Base-by-base conservation (phyloP, 2,113 vertebrate species). In the Mohoua ochrocephala region DNA sequence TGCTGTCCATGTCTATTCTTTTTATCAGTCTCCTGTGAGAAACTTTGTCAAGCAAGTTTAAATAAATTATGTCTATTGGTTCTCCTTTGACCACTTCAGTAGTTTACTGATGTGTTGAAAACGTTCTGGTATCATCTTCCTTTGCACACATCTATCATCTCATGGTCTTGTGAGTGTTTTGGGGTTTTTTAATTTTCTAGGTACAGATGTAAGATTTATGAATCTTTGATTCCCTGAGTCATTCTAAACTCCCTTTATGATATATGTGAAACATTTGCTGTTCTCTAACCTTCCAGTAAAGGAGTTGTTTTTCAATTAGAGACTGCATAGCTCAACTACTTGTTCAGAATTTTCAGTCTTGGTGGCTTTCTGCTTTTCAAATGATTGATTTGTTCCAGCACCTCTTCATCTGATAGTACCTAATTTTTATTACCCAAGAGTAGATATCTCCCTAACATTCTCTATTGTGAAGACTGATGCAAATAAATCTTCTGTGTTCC, bases 311-410 rank as follows among this genome's bases (percentile, higher is more conserved):
- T 95, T 91, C 73, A 96, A 68, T 91, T 94, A 90, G 71, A 67
- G 63, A 33, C 86, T 88, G 47, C 71, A 60, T 78, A 91, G 67
- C 67, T 92, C 74, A 89, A 79, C 70, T 71, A 52, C 73, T 77
- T 74, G 21, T 69, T 83, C 79, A 86, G 60, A 31, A 47, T 90
- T 95, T 93, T 92, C 7, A 1, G 75, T 80, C 30, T 24, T 87
- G 57, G 63, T 80, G 54, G 33, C 54, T 95, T 96, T 78, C 70
- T 90, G 74, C 78, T 93, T 93, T 92, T 94, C 57, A 88, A 80
- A 88, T 96, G 91, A 96, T 96, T 95, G 89, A 93, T 96, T 95
- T 91, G 67, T 91, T 96, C 63, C 90, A 93, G 64, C 74, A 90
- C 75, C 24, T 95, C 89, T 94, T 96, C 82, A 96, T 90, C 90